phyloP scores from a whole-genome alignment of 2,888 invertebrate genomes.

The Lithosia quadra region DNA sequence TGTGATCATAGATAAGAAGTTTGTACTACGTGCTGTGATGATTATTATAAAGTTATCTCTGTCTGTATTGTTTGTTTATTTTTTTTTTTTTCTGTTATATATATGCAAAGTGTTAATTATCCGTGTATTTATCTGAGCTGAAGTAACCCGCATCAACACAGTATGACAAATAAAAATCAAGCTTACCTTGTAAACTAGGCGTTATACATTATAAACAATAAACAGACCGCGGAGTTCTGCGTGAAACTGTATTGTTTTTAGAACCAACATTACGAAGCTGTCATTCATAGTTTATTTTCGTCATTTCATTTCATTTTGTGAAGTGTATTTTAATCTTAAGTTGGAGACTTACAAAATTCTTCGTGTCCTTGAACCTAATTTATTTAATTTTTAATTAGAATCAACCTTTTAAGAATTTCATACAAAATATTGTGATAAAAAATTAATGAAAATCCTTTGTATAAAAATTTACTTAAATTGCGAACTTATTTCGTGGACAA shows the following conservation, averaged over 20 bases:
- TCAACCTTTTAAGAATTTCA: constrained; percentile 21
- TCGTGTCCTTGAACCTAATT: constrained; percentile 71
- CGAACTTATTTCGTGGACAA: constrained; percentile 68
- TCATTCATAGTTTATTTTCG: constrained; percentile 80
- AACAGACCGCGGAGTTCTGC: constrained; percentile 35
- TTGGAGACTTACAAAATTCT: constrained; percentile 70
- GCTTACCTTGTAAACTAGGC: neutral
- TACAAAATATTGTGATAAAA: constrained; percentile 36
- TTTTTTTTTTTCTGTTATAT: too few species aligned
- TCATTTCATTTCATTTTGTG: constrained; percentile 71
- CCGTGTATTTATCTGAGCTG: too few species aligned
- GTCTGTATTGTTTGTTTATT: too few species aligned
- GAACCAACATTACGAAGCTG: constrained; percentile 51
- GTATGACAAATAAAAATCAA: neutral
- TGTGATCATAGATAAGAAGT: too few species aligned
- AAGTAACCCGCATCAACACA: constrained; percentile 4
- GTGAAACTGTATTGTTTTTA: constrained; percentile 43
- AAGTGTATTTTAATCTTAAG: constrained; percentile 63
- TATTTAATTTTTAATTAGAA: constrained; percentile 48
- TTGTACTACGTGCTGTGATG: too few species aligned
- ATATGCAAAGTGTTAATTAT: too few species aligned
- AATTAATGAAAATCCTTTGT: constrained; percentile 64
- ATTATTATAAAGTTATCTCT: too few species aligned
- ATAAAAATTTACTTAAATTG: constrained; percentile 59
- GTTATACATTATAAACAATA: neutral